Conservation (phyloP, 2,888 invertebrate genomes). For the Spodoptera littoralis region DNA sequence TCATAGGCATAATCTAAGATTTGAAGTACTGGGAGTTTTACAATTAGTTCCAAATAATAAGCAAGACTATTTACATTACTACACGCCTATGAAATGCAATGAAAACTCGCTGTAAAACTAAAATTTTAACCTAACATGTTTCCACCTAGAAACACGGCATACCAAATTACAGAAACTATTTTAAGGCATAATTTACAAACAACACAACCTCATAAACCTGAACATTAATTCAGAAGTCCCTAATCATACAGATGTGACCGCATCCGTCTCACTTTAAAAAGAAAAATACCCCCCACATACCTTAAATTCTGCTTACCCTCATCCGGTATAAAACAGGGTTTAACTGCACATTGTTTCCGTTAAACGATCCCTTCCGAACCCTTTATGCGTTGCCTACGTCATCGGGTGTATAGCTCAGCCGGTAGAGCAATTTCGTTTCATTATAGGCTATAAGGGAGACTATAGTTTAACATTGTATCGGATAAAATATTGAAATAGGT, state of each 20-base stretch:
- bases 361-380: constrained; percentile 48
- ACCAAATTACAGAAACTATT: too few relatives aligned
- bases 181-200: background rate
- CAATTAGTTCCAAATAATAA: too few relatives aligned
- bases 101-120: too few relatives aligned
- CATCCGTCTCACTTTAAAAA: constrained; percentile 21
- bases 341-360: constrained; percentile 52
- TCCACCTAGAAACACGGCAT: too few relatives aligned
- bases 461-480: constrained; percentile 22
- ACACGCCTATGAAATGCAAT: too few relatives aligned
- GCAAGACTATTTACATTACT: too few relatives aligned
- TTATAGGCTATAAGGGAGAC: constrained; percentile 23
- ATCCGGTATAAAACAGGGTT: constrained; percentile 39
- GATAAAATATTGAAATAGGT: constrained; percentile 9
- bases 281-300: constrained; percentile 33
- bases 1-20: too few relatives aligned
- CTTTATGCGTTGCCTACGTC: constrained; percentile 55
- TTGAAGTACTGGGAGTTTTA: too few relatives aligned
- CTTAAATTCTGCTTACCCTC: constrained; percentile 27
- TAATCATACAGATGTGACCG: constrained; percentile 4
- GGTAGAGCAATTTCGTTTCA: constrained; percentile 45
- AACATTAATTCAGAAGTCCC: constrained; percentile 8
- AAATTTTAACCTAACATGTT: too few relatives aligned
- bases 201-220: constrained; percentile 7
- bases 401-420: constrained; percentile 38